These are phyloP conservation scores for Nematopogon swammerdamellus DNA, from an alignment of 2,888 invertebrate genomes.

Conservation along the genomic window DNA sequence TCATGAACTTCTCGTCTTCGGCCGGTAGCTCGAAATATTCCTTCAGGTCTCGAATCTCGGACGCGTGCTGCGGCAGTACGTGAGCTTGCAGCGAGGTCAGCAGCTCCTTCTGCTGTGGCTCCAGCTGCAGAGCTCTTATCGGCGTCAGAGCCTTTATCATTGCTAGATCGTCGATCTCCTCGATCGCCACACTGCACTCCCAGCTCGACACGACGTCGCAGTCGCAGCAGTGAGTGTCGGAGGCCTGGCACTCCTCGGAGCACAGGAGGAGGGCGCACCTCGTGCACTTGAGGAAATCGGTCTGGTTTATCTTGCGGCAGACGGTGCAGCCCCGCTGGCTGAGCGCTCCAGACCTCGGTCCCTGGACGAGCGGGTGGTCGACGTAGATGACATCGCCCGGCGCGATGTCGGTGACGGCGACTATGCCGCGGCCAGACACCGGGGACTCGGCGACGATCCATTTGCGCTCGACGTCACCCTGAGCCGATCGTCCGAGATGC, in stretches of 20 bases:
- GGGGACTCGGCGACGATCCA: conserved; percentile 62
- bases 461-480: conserved; percentile 26
- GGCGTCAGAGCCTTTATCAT: conserved; percentile 36
- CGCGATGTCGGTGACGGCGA: conserved; percentile 64
- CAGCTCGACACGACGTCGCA: conserved; percentile 61
- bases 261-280: conserved; percentile 71
- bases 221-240: conserved; percentile 57
- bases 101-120: conserved; percentile 45
- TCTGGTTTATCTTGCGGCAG: conserved; percentile 53
- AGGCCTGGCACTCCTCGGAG: conserved; percentile 59
- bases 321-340: conserved; percentile 61
- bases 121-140: conserved; percentile 35
- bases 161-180: conserved; percentile 30
- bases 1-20: conserved; percentile 58
- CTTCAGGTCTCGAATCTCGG: conserved; percentile 55
- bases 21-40: conserved; percentile 43
- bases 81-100: conserved; percentile 53
- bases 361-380: conserved; percentile 67
- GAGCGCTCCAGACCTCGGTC: conserved; percentile 59
- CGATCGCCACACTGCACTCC: conserved; percentile 45
- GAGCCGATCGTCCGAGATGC: conserved; percentile 33
- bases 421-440: conserved; percentile 67
- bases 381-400: conserved; percentile 68
- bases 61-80: conserved; percentile 47
- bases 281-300: conserved; percentile 49